phyloP scores from a whole-genome alignment of 2,113 vertebrate genomes.

The Bambusicola thoracicus region DNA sequence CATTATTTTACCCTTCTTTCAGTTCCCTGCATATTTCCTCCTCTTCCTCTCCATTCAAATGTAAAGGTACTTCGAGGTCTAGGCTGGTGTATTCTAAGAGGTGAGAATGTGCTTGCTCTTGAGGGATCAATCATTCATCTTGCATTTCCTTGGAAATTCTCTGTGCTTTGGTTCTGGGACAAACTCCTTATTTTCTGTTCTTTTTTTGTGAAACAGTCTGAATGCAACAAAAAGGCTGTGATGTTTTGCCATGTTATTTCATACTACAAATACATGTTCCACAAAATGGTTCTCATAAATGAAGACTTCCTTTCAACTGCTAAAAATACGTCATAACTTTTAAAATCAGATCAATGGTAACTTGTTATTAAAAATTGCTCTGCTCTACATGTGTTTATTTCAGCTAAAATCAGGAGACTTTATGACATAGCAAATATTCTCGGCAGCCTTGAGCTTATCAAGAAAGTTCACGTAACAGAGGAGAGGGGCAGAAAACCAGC shows the following conservation, averaged over 20 bases:
- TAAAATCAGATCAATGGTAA: not conserved
- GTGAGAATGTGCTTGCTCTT: not conserved
- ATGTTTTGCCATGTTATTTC: not conserved
- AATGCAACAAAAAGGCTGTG: not conserved
- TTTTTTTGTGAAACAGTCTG: not conserved
- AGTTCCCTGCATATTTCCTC: slow-evolving; percentile 9
- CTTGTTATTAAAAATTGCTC: not conserved
- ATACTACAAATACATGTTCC: not conserved
- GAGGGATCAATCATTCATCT: not conserved
- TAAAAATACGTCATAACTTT: not conserved
- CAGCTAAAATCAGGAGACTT: slow-evolving; percentile 95
- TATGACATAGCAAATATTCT: slow-evolving; percentile 98
- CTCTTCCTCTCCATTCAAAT: not conserved
- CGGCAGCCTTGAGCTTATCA: slow-evolving; percentile 93
- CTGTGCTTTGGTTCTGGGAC: not conserved
- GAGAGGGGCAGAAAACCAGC: slow-evolving; percentile 93
- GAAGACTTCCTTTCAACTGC: not conserved
- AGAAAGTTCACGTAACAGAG: slow-evolving; percentile 94
- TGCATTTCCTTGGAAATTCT: not conserved
- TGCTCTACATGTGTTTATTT: not conserved
- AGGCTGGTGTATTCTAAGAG: not conserved
- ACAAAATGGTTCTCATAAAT: not conserved
- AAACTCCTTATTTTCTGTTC: not conserved
- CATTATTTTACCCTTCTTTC: slow-evolving; percentile 13
- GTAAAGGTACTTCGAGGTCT: slow-evolving; percentile 34